These are phyloP conservation scores for Myrmecobius fasciatus DNA, from an alignment of 2,113 vertebrate species.

Conservation along the genomic window DNA sequence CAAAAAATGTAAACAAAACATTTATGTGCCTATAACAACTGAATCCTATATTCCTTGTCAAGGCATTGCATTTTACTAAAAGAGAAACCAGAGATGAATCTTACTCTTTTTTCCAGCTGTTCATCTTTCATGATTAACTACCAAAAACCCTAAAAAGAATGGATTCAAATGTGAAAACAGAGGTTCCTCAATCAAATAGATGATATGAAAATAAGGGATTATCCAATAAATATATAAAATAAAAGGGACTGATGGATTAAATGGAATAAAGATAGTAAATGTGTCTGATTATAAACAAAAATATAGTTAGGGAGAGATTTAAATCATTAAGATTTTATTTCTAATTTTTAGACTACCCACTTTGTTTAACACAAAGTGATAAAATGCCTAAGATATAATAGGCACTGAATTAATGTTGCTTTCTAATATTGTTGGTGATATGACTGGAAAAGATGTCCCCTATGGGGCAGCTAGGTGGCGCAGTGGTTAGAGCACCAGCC, in stretches of 20 bases:
- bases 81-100: neutral
- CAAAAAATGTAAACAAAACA: constrained; percentile 37
- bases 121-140: neutral
- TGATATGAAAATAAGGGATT: neutral
- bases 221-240: neutral
- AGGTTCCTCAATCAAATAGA: constrained; percentile 12
- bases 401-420: neutral
- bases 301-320: neutral
- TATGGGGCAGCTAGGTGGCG: too few species aligned
- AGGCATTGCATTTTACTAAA: constrained; percentile 26
- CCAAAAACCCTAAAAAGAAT: neutral
- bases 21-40: constrained; percentile 2
- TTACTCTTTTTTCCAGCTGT: neutral
- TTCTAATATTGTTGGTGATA: neutral
- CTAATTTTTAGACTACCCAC: neutral
- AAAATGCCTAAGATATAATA: neutral
- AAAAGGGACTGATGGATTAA: neutral
- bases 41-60: neutral
- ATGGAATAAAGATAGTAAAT: neutral
- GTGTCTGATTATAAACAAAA: neutral
- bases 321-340: neutral
- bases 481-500: too few species aligned
- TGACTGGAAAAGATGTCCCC: neutral
- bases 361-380: neutral
- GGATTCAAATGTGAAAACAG: neutral